Base-by-base conservation (phyloP, 2,113 vertebrate species). In the Montifringilla adamsi region DNA sequence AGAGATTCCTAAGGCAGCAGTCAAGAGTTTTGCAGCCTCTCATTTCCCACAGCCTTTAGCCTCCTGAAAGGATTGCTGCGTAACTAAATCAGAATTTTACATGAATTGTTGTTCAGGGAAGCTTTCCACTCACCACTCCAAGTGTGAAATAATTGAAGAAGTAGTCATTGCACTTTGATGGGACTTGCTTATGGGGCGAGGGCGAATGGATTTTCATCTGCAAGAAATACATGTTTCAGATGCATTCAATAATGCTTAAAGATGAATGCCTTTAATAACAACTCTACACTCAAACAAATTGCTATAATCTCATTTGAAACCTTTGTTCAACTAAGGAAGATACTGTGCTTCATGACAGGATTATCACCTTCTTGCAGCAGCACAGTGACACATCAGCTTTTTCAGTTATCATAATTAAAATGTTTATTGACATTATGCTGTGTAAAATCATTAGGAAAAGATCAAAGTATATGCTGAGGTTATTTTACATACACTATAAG, bases 201-300 rank as follows among this genome's bases (percentile, higher is more conserved):
- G 99, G 99, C 39, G 99, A 99, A 96, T 99, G 99, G 95, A 99
- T 99, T 98, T 99, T 99, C 99, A 99, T 99, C 99, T 99, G 94
- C 78, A 97, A 96, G 83, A 82, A 85, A 94, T 49, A 94, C 17
- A 52, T 6, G 89, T 89, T 68, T 85, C 41, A 82, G 58, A 49
- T 14, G 17, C 15, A 69, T 44, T 50, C 69, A n/a, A 19, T 33
- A 50, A 55, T 1, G 1, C 26, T 59, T 33, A 58, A 69, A 79
- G 39, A 58, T 23, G 1, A 87, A 59, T 12, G 7, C 8, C 12
- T 59, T 39, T 37, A 59, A 31, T 72, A 59, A 17, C 15, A 46
- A 11, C 28, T 13, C 39, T 20, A 30, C 7, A 17, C 5, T 16
- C 62, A 92, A 76, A 83, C 22, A 64, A 73, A 59, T 8, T 43